Conservation (phyloP, 1,140 invertebrate genomes). For the Drosophila pallidifrons region DNA sequence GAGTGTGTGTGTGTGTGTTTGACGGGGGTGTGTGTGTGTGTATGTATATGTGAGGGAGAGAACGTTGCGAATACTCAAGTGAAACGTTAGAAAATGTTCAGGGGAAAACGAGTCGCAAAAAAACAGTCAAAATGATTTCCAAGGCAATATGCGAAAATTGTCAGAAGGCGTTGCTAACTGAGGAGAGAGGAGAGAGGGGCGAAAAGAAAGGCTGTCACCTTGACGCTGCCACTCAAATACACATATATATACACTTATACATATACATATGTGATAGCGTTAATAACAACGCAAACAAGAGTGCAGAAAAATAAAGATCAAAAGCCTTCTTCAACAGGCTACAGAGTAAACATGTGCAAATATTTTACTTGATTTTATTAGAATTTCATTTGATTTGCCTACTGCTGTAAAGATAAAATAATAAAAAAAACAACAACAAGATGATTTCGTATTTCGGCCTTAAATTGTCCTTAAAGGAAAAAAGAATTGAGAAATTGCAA, state of each 20-base stretch:
- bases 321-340: constrained; percentile 68
- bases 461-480: constrained; percentile 70
- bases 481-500: constrained; percentile 27
- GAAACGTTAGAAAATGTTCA: constrained; percentile 52
- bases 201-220: constrained; percentile 76
- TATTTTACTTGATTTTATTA: constrained; percentile 80
- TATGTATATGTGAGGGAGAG: background rate
- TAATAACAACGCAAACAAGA: constrained; percentile 72
- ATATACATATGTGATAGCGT: constrained; percentile 49
- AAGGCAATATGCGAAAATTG: constrained; percentile 61
- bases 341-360: constrained; percentile 71
- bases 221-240: constrained; percentile 42
- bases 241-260: background rate
- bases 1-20: constrained; percentile 12
- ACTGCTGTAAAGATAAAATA: constrained; percentile 25
- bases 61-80: constrained; percentile 53
- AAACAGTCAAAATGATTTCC: constrained; percentile 52
- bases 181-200: background rate
- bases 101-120: constrained; percentile 33
- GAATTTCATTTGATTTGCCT: constrained; percentile 41
- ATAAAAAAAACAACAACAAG: constrained; percentile 27
- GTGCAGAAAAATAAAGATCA: constrained; percentile 66
- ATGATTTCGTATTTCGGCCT: constrained; percentile 61
- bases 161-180: constrained; percentile 44
- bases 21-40: constrained; percentile 4